Conservation (phyloP, 2,113 vertebrate genomes). For the Galemys pyrenaicus region DNA sequence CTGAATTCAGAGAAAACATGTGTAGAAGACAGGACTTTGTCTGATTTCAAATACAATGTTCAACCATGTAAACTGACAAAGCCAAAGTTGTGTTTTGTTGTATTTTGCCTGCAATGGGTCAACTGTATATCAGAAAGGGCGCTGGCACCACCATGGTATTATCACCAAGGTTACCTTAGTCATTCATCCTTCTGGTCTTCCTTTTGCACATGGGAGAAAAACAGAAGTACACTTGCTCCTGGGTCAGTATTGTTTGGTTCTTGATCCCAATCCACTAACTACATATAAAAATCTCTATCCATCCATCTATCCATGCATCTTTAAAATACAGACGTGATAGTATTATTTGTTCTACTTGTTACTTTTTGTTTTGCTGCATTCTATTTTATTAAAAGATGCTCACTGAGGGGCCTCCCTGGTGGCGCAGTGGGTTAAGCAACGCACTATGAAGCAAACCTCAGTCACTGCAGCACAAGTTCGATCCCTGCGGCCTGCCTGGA, state of each 20-base stretch:
- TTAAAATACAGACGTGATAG: neutral
- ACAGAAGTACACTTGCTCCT: neutral
- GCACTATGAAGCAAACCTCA: too few species aligned
- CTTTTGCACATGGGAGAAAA: neutral
- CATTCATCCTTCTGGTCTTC: neutral
- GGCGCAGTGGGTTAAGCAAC: too few species aligned
- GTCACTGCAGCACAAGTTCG: too few species aligned
- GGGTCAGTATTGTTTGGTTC: neutral
- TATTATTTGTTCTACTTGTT: neutral
- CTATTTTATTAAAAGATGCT: neutral
- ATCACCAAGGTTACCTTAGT: neutral
- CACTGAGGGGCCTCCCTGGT: too few species aligned
- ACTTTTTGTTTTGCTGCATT: slow-evolving; percentile 11
- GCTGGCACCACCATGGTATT: neutral
- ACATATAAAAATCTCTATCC: neutral
- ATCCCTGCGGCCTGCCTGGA: too few species aligned
- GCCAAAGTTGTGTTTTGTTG: neutral
- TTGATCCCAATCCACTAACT: neutral
- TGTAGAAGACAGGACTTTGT: neutral
- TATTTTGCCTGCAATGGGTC: neutral
- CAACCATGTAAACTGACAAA: neutral
- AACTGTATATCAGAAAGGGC: neutral
- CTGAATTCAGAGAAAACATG: neutral
- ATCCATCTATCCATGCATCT: neutral
- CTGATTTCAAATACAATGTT: neutral